Evolutionary conservation across 2,797 vertebrate species (phyloP).

Genomic region (Sebastes cheni): DNA sequence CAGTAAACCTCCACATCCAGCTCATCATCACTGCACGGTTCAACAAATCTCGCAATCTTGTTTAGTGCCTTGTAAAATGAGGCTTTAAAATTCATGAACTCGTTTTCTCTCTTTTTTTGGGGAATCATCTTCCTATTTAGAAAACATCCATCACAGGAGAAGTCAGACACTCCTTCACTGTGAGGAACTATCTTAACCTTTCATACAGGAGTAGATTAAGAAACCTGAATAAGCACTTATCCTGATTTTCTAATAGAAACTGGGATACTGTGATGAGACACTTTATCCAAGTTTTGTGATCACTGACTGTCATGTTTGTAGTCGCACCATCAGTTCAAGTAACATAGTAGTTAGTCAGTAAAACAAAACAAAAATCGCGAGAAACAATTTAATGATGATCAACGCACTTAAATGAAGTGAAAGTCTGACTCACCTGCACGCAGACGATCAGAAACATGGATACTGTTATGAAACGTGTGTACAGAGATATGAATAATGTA

Average conservation of each 20-base stretch:
- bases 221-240: background rate
- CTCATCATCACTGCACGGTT: constrained; percentile 48
- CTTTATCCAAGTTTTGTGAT: background rate
- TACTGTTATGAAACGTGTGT: background rate
- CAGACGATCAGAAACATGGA: background rate
- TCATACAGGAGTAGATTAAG: background rate
- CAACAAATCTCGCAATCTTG: constrained; percentile 58
- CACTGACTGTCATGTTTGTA: background rate
- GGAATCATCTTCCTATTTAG: constrained; percentile 19
- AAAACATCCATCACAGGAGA: background rate
- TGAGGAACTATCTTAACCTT: background rate
- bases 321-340: background rate
- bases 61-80: constrained; percentile 42
- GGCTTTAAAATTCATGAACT: constrained; percentile 33
- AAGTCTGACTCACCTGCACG: background rate
- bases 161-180: background rate
- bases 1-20: constrained; percentile 57
- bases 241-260: background rate
- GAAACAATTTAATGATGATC: background rate
- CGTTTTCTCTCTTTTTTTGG: background rate
- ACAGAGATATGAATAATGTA: background rate
- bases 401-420: background rate
- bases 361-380: background rate
- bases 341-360: background rate
- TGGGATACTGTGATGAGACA: background rate